Conservation (phyloP, 2,113 vertebrate genomes). For the Crypturellus undulatus region DNA sequence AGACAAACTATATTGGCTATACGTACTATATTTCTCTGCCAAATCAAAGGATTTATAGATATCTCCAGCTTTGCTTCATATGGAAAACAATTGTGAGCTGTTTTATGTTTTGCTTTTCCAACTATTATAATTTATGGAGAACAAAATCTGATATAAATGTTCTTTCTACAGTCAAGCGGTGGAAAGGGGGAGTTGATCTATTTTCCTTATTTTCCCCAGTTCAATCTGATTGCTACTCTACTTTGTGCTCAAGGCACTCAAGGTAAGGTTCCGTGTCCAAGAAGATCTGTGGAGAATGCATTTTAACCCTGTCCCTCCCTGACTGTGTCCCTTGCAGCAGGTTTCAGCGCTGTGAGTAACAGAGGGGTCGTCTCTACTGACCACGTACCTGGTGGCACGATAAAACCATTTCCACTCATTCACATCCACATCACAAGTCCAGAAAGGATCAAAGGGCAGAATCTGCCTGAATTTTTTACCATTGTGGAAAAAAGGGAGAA, state of each 20-base stretch:
- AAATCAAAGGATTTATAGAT: conserved; percentile 3
- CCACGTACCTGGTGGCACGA: neutral
- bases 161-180: neutral
- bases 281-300: neutral
- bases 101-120: neutral
- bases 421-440: neutral
- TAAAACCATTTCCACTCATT: neutral
- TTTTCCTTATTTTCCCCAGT: neutral
- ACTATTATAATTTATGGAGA: neutral
- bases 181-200: neutral
- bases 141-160: neutral
- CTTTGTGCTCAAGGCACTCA: neutral
- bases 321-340: neutral
- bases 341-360: neutral
- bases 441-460: neutral
- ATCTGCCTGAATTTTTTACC: neutral
- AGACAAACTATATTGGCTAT: neutral
- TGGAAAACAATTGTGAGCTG: neutral
- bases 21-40: neutral
- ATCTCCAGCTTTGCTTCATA: neutral
- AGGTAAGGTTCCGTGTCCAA: neutral
- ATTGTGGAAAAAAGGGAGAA: neutral
- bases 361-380: neutral
- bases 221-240: neutral
- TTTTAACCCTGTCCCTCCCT: neutral